phyloP scores from a whole-genome alignment of 2,888 invertebrate species.

The Drosophila acutilabella region DNA sequence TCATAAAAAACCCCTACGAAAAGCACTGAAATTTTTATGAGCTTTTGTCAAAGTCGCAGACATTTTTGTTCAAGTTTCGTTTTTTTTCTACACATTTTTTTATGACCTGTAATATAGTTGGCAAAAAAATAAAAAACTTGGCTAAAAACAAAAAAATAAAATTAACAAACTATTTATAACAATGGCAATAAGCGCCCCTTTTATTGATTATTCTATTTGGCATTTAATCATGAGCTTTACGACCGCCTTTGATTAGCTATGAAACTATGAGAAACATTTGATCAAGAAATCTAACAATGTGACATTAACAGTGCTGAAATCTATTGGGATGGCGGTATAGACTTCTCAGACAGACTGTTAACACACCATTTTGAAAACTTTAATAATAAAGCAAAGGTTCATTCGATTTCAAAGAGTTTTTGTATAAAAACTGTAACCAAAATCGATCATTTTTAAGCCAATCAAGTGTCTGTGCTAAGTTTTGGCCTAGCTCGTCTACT shows the following conservation, averaged over 20 bases:
- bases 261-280: conserved; percentile 45
- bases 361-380: not conserved
- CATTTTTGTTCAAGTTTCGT: conserved; percentile 69
- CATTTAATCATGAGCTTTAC: conserved; percentile 71
- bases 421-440: not conserved
- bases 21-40: conserved; percentile 72
- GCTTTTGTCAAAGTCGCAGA: conserved; percentile 49
- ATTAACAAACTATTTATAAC: conserved; percentile 23
- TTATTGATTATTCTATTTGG: conserved; percentile 69
- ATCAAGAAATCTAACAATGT: not conserved
- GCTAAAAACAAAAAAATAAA: conserved; percentile 28
- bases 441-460: not conserved
- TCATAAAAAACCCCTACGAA: conserved; percentile 43
- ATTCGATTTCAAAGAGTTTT: not conserved
- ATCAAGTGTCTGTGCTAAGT: not conserved
- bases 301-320: not conserved
- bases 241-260: conserved; percentile 63
- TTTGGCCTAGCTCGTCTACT: not conserved
- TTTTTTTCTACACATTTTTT: conserved; percentile 27
- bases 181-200: conserved; percentile 31
- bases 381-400: not conserved
- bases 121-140: conserved; percentile 52
- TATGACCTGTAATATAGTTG: conserved; percentile 67
- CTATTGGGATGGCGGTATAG: not conserved
- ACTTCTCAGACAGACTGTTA: not conserved